Base-by-base conservation (phyloP, 2,888 invertebrate species). In the Pseudeuparius sepicola region DNA sequence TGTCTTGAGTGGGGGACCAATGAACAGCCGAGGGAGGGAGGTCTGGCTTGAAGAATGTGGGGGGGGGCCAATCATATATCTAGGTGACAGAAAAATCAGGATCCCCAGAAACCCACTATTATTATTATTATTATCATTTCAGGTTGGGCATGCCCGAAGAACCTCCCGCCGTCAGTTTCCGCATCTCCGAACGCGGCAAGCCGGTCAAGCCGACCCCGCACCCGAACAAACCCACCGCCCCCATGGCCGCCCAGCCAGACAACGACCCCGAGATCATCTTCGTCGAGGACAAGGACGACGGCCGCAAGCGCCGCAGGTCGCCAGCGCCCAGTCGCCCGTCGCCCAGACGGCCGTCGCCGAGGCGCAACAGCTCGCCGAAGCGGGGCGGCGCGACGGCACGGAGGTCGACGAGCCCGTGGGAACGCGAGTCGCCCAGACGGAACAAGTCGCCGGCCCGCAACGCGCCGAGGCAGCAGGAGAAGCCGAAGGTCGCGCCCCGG, bases 351-450 rank as follows among this genome's bases (percentile, higher is more conserved):
- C n/a, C n/a, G n/a, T n/a, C n/a, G n/a, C n/a, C n/a, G n/a, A n/a
- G n/a, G n/a, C n/a, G n/a, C n/a, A n/a, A n/a, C n/a, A n/a, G n/a
- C n/a, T n/a, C n/a, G n/a, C n/a, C n/a, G n/a, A n/a, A n/a, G n/a
- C n/a, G n/a, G n/a, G n/a, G n/a, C n/a, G n/a, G n/a, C n/a, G n/a
- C n/a, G n/a, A n/a, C n/a, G n/a, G n/a, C n/a, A 20, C 6, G 23
- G 5, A 28, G 61, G 20, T 58, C 61, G 4, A 57, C 52, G 41
- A 60, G 56, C 43, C 63, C 64, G 0, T 64, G 64, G 64, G 64
- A 65, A 42, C 50, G 46, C 3, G 57, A 54, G 13, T 44, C 41
- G 3, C 32, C 35, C n/a, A 23, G 24, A 14, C 12, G 14, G 23
- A 24, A 15, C 20, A 26, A 13, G 27, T 18, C 25, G 27, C 11